Evolutionary conservation across 1,140 invertebrate species (phyloP), one percentile per base, ranked within the genome.

Genomic region (Sycobia sp.): DNA sequence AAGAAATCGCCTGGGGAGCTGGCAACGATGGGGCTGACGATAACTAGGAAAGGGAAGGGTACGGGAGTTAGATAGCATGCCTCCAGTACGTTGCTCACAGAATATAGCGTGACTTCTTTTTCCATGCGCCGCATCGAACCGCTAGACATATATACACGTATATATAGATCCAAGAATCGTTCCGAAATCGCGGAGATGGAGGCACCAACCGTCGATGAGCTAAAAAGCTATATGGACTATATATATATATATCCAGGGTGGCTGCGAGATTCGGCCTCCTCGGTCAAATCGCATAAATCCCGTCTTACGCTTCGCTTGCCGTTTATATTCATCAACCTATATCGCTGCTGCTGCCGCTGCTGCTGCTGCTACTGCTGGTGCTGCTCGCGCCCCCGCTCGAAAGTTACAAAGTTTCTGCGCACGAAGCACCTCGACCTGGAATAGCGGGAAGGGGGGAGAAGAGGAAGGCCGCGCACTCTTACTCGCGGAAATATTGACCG

Each of bases 161-260:
- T n/a, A n/a, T n/a, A n/a, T n/a, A n/a, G n/a, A n/a, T n/a, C n/a
- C n/a, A n/a, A n/a, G n/a, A n/a, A n/a, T n/a, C n/a, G n/a, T n/a
- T n/a, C n/a, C n/a, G n/a, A n/a, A n/a, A n/a, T n/a, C n/a, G n/a
- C n/a, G n/a, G n/a, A n/a, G n/a, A 46, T 9, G 20, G 39, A 46
- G 14, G 13, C n/a, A 32, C 13, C 8, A 1, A 32, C 4, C 39
- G 16, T 36, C 9, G 13, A 20, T n/a, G n/a, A 22, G 34, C 18
- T 62, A 56, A 54, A 62, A 62, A 56, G 44, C 25, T 32, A 56
- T n/a, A n/a, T 62, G 34, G 51, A 62, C 49, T 62, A 55, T n/a
- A n/a, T n/a, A n/a, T n/a, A n/a, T n/a, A n/a, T n/a, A n/a, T n/a
- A n/a, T n/a, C n/a, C 32, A 50, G 44, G 23, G 22, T 29, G 2